Evolutionary conservation across 1,140 invertebrate species (phyloP), one percentile per base, ranked within the genome.

Genomic region (Papilio dardanus): DNA sequence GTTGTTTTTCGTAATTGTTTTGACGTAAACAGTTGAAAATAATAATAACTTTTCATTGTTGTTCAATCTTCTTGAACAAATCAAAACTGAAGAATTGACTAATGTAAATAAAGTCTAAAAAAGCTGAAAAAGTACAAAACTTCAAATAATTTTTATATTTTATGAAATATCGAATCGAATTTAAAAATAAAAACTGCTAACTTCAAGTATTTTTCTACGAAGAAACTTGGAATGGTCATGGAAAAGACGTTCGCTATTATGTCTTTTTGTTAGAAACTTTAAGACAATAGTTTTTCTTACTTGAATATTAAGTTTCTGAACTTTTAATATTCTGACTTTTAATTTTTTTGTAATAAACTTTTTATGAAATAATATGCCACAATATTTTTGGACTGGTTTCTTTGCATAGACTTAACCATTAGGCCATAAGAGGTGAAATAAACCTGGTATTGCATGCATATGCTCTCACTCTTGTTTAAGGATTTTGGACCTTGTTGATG

Each of bases 211-310:
- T 62, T 62, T 62, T 62, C 21, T 58, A 21, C 1, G 50, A 58
- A 58, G 19, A 58, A 58, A 58, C 54, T 62, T 62, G 12, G n/a
- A 62, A 28, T 4, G 30, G 21, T 62, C 24, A 5, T 30, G 10
- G 24, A 30, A 62, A 62, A 30, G 24, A 30, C 54, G 54, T 10
- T 28, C 8, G 1, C 54, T 30, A 28, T 62, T 62, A 62, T 62
- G 12, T 14, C 4, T 28, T 62, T 62, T 62, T 28, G 10, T 62
- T 28, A 16, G 30, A 62, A 62, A 30, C 54, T 62, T 62, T 28
- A 30, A 62, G 12, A 62, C 24, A 62, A 62, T 5, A 62, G 54
- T 62, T 62, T 62, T 28, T 58, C 10, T 62, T 28, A 62, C 24
- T 30, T 62, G 54, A 62, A 24, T 12, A 24, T 24, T 8, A 54